These are phyloP conservation scores for Scaptomyza polygonia DNA, from an alignment of 2,888 invertebrate genomes.

Conservation along the genomic window DNA sequence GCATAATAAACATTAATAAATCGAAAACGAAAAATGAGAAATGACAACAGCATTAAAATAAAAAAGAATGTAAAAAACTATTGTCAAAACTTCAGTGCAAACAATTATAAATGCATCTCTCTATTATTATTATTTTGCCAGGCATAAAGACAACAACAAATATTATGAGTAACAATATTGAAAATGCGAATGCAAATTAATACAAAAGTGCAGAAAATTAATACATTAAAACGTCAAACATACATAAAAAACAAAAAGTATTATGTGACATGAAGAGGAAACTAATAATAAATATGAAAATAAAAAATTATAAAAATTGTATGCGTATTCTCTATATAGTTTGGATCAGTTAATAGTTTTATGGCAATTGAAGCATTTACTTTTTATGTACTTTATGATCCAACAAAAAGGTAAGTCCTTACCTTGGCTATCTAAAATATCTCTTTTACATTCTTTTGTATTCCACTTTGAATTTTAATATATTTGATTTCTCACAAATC, in stretches of 20 bases:
- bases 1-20: background rate
- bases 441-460: no score
- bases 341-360: background rate
- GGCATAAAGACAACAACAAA: conserved; percentile 26
- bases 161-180: conserved; percentile 31
- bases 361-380: background rate
- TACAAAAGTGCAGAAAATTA: conserved; percentile 28
- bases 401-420: background rate
- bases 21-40: background rate
- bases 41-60: conserved; percentile 12
- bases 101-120: conserved; percentile 34
- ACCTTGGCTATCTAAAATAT: background rate
- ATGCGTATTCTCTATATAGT: conserved; percentile 26
- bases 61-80: no score
- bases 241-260: conserved; percentile 41
- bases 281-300: conserved; percentile 39
- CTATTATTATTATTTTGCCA: conserved; percentile 45
- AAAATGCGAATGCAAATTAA: conserved; percentile 41
- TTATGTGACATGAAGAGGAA: conserved; percentile 45
- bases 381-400: background rate
- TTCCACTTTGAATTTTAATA: no score
- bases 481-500: no score
- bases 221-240: conserved; percentile 4
- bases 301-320: conserved; percentile 10
- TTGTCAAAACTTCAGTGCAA: conserved; percentile 28